A percentile compares a stretch with the other conserved stretches of the same genome.
These are phyloP conservation scores for Platyura marginata DNA, from an alignment of 1,140 invertebrate species.

Conservation along the genomic window DNA sequence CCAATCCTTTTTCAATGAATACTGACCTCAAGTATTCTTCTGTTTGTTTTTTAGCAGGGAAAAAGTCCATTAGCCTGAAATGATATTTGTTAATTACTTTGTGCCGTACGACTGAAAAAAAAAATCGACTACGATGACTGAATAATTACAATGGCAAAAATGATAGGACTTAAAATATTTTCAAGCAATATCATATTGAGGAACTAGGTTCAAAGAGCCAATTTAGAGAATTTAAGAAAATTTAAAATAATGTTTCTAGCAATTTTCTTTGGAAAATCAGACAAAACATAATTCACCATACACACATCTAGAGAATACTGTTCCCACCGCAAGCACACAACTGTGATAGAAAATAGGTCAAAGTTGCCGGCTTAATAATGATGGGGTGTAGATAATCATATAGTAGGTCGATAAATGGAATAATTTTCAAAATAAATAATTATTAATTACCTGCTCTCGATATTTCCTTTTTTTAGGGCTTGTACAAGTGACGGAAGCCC, in stretches of 20 bases:
- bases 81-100: no score
- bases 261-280: neutral
- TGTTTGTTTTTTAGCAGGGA: slow-evolving; percentile 80
- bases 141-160: no score
- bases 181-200: no score
- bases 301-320: neutral
- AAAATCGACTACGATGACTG: no score
- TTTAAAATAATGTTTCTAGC: neutral
- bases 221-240: no score
- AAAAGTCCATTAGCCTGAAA: slow-evolving; percentile 71
- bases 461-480: slow-evolving; percentile 70
- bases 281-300: neutral
- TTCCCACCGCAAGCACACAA: neutral
- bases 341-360: neutral
- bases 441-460: slow-evolving; percentile 48
- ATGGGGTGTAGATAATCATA: neutral
- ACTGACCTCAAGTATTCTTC: slow-evolving; percentile 70
- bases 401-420: neutral
- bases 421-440: neutral
- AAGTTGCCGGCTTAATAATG: neutral
- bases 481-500: slow-evolving; percentile 70
- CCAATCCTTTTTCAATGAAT: slow-evolving; percentile 70
- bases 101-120: no score
- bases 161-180: no score
- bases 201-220: no score